Conservation (phyloP, 2,113 vertebrate species). For the Perca fluviatilis region DNA sequence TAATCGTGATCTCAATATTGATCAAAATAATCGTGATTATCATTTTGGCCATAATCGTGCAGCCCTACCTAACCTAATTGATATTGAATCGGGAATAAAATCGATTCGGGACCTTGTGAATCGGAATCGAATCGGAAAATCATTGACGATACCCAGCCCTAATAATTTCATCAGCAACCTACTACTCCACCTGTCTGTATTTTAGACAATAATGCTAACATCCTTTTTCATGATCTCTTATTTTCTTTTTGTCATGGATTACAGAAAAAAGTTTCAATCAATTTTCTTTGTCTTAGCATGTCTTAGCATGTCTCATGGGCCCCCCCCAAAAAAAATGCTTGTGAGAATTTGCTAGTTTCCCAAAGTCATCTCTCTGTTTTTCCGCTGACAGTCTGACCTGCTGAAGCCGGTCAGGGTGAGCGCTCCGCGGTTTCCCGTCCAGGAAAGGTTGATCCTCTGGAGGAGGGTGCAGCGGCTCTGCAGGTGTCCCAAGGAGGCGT, state of each 20-base stretch:
- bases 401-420: slow-evolving; percentile 94
- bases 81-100: no score
- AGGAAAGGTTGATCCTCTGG: slow-evolving; percentile 98
- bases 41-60: no score
- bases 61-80: no score
- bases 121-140: no score
- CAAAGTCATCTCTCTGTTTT: slow-evolving; percentile 61
- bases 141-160: no score
- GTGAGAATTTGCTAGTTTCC: slow-evolving; percentile 30
- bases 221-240: neutral
- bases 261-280: neutral
- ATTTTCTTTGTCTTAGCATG: slow-evolving; percentile 10
- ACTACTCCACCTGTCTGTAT: neutral
- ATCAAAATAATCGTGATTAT: no score
- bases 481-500: slow-evolving; percentile 92
- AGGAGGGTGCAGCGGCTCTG: slow-evolving; percentile 94
- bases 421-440: slow-evolving; percentile 95
- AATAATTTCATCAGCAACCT: neutral
- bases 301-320: slow-evolving; percentile 1
- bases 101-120: no score
- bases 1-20: no score
- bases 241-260: neutral
- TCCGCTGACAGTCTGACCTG: slow-evolving; percentile 87
- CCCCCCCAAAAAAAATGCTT: neutral
- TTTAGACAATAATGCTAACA: neutral